Base-by-base conservation (phyloP, 2,113 vertebrate genomes). In the Tauraco erythrolophus region DNA sequence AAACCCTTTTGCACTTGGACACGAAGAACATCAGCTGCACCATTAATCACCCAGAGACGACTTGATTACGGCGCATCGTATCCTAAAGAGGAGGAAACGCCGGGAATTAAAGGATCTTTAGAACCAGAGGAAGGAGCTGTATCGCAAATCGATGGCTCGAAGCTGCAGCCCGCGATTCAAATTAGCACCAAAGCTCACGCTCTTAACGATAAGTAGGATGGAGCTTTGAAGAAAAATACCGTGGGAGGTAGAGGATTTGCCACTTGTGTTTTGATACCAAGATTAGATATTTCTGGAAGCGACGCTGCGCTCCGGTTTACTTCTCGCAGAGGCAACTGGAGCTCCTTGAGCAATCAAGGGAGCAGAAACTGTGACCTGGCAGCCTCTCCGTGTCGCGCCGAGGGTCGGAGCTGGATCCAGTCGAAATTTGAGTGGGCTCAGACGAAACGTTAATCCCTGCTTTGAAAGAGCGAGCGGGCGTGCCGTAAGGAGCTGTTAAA, bases 381-480 rank as follows among this genome's bases (percentile, higher is more conserved):
- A 31, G 37, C 37, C 5, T 27, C 65, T 11, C 46, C 61, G 27
- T 7, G 6, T 22, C 50, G 8, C 3, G n/a, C 50, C 13, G 60
- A n/a, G 4, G 48, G n/a, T n/a, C 4, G 4, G 22, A 7, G 9
- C 23, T 5, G 30, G 22, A 24, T 23, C 61, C 7, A 6, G 70
- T 45, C 8, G 6, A 62, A 68, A 48, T 15, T 10, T 15, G 28
- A 25, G 33, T 12, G 33, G 39, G 14, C 22, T 54, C 19, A 28
- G 33, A 9, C 6, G 31, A 35, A 51, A 51, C 0, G 0, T 16
- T 43, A 50, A 41, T 4, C 30, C 19, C 6, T 5, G 27, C 4
- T 74, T 72, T 28, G 51, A 33, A 81, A 45, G 35, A 19, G 11
- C 1, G 0, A 19, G 11, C 1, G 0, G 14, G 45, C 1, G 4